Conservation (phyloP, 2,113 vertebrate genomes). For the Aegotheles bennettii region DNA sequence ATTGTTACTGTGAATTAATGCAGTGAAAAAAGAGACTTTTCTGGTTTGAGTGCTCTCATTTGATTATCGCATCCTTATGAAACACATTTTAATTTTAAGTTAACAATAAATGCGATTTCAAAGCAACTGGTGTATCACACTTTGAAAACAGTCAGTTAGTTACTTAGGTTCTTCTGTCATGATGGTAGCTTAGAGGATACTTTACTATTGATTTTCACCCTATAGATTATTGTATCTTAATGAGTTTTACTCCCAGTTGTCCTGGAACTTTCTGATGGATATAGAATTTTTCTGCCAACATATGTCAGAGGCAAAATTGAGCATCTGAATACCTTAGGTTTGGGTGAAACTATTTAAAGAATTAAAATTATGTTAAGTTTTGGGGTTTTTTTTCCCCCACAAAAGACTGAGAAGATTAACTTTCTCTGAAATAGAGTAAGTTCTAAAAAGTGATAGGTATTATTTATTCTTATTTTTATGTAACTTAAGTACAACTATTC, state of each 20-base stretch:
- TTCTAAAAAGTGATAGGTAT: not conserved
- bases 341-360: not conserved
- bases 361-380: not conserved
- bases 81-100: not conserved
- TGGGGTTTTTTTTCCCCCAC: not conserved
- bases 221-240: not conserved
- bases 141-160: not conserved
- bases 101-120: not conserved
- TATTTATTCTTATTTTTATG: not conserved
- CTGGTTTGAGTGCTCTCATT: not conserved
- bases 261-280: not conserved
- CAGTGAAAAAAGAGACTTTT: not conserved
- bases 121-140: not conserved
- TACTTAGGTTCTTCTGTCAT: not conserved
- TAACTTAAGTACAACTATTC: not conserved
- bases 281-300: not conserved
- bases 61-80: not conserved
- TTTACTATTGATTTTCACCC: not conserved
- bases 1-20: not conserved
- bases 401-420: not conserved
- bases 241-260: not conserved
- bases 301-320: not conserved
- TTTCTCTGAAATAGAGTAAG: not conserved
- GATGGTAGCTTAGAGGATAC: not conserved
- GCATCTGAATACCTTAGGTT: not conserved